Evolutionary conservation across 1,140 invertebrate species (phyloP).

Genomic region (Antheraea mylitta): DNA sequence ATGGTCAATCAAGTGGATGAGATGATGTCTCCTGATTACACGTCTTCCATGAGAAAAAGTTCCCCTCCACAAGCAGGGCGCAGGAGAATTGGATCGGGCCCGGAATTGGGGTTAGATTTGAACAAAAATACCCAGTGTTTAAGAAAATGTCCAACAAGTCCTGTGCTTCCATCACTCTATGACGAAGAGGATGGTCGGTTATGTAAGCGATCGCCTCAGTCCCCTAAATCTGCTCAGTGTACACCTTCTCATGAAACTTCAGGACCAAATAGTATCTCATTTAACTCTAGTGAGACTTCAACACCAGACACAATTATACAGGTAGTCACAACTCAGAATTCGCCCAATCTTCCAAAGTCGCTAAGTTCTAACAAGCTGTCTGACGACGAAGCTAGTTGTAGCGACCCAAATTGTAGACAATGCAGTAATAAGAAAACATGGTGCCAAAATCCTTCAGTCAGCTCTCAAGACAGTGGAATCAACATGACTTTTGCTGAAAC

Average conservation of each 20-base stretch:
- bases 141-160: conserved; percentile 75
- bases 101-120: conserved; percentile 66
- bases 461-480: conserved; percentile 88
- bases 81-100: conserved; percentile 66
- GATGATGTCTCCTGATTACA: conserved; percentile 81
- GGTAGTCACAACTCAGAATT: conserved; percentile 62
- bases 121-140: conserved; percentile 49
- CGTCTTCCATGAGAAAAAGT: conserved; percentile 54
- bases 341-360: conserved; percentile 69
- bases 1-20: conserved; percentile 86
- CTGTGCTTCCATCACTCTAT: conserved; percentile 51
- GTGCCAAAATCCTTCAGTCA: conserved; percentile 82
- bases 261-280: conserved; percentile 70
- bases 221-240: conserved; percentile 67
- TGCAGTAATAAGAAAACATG: conserved; percentile 79
- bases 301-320: conserved; percentile 77
- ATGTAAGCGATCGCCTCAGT: conserved; percentile 51
- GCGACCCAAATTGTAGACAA: conserved; percentile 63
- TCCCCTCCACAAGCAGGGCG: conserved; percentile 64
- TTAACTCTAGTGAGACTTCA: conserved; percentile 76
- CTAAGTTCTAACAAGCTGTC: conserved; percentile 73
- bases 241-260: conserved; percentile 67
- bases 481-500: conserved; percentile 86
- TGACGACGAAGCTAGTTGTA: conserved; percentile 75
- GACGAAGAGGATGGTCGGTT: conserved; percentile 46